Evolutionary conservation across 92 coral and sea anemone genomes (phyloP).

Genomic region (Epizoanthus illoricatus): DNA sequence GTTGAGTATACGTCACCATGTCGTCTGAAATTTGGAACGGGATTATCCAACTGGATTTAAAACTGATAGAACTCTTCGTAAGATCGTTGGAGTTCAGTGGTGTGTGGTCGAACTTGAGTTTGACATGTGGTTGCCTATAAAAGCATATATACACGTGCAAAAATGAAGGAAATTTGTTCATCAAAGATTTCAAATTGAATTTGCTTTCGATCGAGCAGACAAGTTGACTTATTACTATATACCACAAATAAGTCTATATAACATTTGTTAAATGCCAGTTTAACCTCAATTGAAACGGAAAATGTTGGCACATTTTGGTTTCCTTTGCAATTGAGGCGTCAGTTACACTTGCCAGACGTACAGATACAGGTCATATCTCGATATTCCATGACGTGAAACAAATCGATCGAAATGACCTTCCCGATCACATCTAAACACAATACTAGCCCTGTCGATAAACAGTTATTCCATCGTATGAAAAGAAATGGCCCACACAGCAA

Average conservation of each 20-base stretch:
- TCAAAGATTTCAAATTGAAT: background rate
- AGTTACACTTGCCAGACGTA: slow-evolving; percentile 11
- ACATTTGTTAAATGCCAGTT: slow-evolving; percentile 25
- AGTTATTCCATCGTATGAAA: background rate
- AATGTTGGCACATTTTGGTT: background rate
- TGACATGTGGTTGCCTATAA: background rate
- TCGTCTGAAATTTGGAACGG: background rate
- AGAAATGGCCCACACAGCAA: slow-evolving; percentile 17
- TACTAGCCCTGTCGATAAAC: background rate
- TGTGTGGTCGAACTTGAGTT: background rate
- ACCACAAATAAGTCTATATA: slow-evolving; percentile 26
- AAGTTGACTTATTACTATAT: slow-evolving; percentile 16
- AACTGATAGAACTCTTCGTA: no score
- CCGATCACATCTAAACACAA: background rate
- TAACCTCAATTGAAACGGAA: slow-evolving; percentile 32
- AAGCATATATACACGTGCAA: background rate
- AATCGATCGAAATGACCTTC: slow-evolving; percentile 1
- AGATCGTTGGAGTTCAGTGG: background rate
- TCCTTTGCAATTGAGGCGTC: background rate
- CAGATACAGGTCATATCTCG: background rate
- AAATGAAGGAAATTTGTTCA: background rate
- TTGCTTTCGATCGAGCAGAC: slow-evolving; percentile 13
- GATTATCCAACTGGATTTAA: background rate
- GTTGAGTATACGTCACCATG: background rate
- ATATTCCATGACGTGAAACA: background rate